Percentiles rank a stretch among this genome's conserved stretches.
Evolutionary conservation across 2,797 vertebrate species (phyloP).

Genomic region (Otolemur crassicaudatus): DNA sequence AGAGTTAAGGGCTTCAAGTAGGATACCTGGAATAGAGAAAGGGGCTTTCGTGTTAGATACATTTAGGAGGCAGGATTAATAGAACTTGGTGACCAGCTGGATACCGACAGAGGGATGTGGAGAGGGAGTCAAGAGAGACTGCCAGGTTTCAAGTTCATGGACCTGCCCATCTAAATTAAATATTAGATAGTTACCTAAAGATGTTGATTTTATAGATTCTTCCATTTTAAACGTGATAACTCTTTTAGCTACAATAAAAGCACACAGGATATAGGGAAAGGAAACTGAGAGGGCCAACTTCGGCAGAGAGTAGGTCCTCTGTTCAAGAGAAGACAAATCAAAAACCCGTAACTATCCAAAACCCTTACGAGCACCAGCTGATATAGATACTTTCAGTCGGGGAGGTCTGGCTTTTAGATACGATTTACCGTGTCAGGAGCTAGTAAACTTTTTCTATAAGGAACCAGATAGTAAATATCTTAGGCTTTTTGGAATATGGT

Average conservation of each 20-base stretch:
- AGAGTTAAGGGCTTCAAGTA: neutral
- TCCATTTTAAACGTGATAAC: neutral
- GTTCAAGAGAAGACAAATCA: neutral
- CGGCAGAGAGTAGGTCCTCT: neutral
- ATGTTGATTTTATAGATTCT: slow-evolving; percentile 28
- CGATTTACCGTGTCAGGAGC: neutral
- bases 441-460: neutral
- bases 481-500: neutral
- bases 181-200: neutral
- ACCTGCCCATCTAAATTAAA: neutral
- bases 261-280: neutral
- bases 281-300: neutral
- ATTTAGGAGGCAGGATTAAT: neutral
- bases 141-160: neutral
- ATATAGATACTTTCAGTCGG: neutral
- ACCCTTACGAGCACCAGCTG: neutral
- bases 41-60: neutral
- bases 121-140: neutral
- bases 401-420: neutral
- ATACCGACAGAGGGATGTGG: neutral
- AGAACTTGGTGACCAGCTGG: neutral
- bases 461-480: neutral
- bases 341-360: neutral
- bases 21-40: neutral
- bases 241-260: neutral